These are phyloP conservation scores for Microcebus griseorufus DNA, from an alignment of 2,113 vertebrate species.

Conservation along the genomic window DNA sequence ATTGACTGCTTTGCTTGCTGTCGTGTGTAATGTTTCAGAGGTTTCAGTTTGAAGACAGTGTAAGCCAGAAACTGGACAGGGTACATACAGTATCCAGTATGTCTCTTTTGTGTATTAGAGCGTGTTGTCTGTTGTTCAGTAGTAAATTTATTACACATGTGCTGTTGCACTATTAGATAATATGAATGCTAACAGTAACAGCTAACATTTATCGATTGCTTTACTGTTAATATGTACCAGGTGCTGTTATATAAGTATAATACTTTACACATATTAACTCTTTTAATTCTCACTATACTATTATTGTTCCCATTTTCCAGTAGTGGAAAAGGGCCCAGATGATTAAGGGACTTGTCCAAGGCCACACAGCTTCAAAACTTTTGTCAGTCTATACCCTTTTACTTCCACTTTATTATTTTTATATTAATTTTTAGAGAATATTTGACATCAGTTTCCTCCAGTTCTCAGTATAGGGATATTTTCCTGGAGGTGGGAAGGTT, in stretches of 20 bases:
- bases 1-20: not conserved
- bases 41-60: not conserved
- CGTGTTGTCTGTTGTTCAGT: not conserved
- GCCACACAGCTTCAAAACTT: not conserved
- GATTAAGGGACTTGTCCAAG: not conserved
- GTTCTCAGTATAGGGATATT: not conserved
- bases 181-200: no score
- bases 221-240: not conserved
- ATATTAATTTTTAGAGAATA: not conserved
- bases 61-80: not conserved
- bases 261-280: not conserved
- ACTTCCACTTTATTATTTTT: not conserved
- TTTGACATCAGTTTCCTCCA: not conserved
- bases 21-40: not conserved
- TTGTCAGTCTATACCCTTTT: not conserved
- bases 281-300: not conserved
- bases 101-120: not conserved
- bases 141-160: not conserved
- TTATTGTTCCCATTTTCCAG: not conserved
- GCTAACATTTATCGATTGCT: not conserved
- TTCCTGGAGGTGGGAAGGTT: not conserved
- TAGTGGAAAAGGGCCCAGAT: not conserved
- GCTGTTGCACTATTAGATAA: not conserved
- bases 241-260: not conserved
- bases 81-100: fast-evolving